Evolutionary conservation across 1,140 invertebrate species (phyloP).

Genomic region (Camponotus floridanus): DNA sequence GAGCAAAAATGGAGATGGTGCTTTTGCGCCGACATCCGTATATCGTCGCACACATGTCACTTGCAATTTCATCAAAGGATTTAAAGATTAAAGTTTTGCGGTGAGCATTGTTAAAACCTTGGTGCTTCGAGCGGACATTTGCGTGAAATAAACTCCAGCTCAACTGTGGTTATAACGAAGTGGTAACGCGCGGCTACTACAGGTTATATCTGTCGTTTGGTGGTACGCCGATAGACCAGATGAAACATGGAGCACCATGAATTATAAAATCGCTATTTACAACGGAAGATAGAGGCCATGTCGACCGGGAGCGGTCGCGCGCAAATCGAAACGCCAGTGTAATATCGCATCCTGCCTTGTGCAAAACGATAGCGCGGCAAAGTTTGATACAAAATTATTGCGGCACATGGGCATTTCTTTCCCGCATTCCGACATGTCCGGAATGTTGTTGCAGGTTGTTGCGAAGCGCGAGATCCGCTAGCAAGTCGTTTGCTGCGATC

Average conservation of each 20-base stretch:
- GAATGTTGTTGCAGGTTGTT: constrained; percentile 2
- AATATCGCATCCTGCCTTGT: constrained; percentile 59
- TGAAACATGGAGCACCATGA: constrained; percentile 71
- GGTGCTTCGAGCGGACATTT: constrained; percentile 27
- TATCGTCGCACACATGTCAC: not conserved
- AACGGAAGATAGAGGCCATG: constrained; percentile 56
- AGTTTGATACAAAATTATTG: constrained; percentile 30
- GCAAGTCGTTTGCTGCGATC: not conserved
- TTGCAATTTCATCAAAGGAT: constrained; percentile 25
- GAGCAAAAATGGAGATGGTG: not conserved
- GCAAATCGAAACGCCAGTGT: constrained; percentile 31
- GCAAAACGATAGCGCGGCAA: constrained; percentile 51
- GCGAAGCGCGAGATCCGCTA: constrained; percentile 10
- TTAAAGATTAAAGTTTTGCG: constrained; percentile 45
- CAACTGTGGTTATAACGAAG: constrained; percentile 59
- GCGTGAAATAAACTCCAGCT: constrained; percentile 61
- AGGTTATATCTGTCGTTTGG: constrained; percentile 64
- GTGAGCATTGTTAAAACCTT: constrained; percentile 34
- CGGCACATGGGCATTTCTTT: constrained; percentile 28
- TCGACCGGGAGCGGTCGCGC: not conserved
- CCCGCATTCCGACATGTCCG: not conserved
- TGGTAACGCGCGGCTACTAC: constrained; percentile 50
- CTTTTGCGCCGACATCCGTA: not conserved
- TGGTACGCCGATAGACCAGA: constrained; percentile 62
- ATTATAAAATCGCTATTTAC: constrained; percentile 76